A percentile compares a stretch with the other conserved stretches of the same genome.
phyloP scores from a whole-genome alignment of 37 sponge, comb jelly and placozoan genomes.

The Haliclona indistincta region DNA sequence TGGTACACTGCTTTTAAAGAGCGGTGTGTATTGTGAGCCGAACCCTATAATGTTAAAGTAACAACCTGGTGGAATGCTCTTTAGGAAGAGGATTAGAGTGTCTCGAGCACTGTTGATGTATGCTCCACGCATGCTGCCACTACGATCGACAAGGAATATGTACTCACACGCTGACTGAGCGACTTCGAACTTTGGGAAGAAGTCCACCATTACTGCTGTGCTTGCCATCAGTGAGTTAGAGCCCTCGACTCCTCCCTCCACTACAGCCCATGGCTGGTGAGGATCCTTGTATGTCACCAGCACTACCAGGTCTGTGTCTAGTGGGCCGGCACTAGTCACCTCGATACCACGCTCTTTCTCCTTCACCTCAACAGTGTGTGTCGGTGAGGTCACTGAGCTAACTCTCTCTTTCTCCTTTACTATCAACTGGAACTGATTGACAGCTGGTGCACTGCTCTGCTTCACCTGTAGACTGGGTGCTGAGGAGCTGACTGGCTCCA shows the following conservation, averaged over 20 bases:
- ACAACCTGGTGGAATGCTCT: constrained; percentile 68
- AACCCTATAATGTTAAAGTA: constrained; percentile 80
- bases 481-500: constrained; percentile 9
- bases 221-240: constrained; percentile 29
- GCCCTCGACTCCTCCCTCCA: constrained; percentile 16
- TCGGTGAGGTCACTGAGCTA: constrained; percentile 48
- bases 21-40: constrained; percentile 44
- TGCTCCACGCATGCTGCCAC: constrained; percentile 78
- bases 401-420: constrained; percentile 17
- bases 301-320: constrained; percentile 53
- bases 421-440: constrained; percentile 28
- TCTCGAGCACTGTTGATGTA: constrained; percentile 63
- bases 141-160: constrained; percentile 70
- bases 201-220: constrained; percentile 57
- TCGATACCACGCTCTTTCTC: not conserved
- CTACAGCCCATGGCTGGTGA: constrained; percentile 22
- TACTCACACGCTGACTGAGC: constrained; percentile 64
- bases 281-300: constrained; percentile 43
- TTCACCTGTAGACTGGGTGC: not conserved
- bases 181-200: constrained; percentile 51
- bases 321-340: not conserved
- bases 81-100: constrained; percentile 72
- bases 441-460: constrained; percentile 23
- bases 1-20: constrained; percentile 59
- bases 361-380: constrained; percentile 30